Evolutionary conservation across 2,113 vertebrate genomes (phyloP), one percentile per base, ranked within the genome.

Genomic region (Cnemophilus loriae): DNA sequence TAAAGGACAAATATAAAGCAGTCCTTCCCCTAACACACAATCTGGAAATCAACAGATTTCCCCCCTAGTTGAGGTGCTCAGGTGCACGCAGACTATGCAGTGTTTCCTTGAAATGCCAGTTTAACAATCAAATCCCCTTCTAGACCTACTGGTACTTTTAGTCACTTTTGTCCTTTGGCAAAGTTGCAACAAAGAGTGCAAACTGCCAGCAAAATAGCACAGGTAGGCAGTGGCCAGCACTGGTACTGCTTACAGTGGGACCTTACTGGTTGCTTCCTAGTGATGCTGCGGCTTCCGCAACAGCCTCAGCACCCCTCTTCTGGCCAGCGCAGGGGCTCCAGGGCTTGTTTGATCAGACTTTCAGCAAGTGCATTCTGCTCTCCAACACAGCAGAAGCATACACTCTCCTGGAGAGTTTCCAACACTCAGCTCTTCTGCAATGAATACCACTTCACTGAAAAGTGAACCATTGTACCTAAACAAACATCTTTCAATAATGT

Each of bases 231-330:
- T 4, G 7, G 42, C 19, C 56, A 82, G 67, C 18, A 47, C 21
- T 5, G 3, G 41, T 19, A 28, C 35, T 42, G 26, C 23, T 70
- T 24, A 12, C 8, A 15, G 35, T 4, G 30, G 23, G 12, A 33
- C 37, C 23, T 37, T 17, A 9, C n/a, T 20, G 8, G 6, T 18
- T 0, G 0, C 37, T 39, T 52, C 32, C 50, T n/a, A 15, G 20
- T 2, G 11, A 19, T 4, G 17, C 26, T 49, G 50, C 28, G 83
- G 32, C 56, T 78, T 46, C 22, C 57, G 50, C 13, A 42, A 37
- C 22, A 63, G 44, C 39, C 46, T 71, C 35, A 73, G 24, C 20
- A 50, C 18, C 8, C 24, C 23, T 47, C 14, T 39, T 12, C 21
- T 11, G 35, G 55, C 12, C 49, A 2, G 2, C 42, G 26, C 64